These are phyloP conservation scores for Saccopteryx leptura DNA, from an alignment of 2,113 vertebrate genomes.

Conservation along the genomic window DNA sequence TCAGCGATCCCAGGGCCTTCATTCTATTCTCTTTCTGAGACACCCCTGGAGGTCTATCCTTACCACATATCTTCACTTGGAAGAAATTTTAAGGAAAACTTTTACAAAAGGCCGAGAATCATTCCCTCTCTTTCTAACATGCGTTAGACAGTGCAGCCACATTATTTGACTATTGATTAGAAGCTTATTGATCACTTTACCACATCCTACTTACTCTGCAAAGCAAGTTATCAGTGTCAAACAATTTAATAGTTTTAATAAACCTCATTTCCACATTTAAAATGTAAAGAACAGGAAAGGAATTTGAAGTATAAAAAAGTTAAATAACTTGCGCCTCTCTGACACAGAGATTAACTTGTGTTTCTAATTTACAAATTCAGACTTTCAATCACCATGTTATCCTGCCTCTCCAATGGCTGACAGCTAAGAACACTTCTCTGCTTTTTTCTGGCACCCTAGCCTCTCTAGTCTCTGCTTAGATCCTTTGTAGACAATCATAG, in stretches of 20 bases:
- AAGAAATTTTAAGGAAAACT: neutral
- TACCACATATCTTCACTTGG: neutral
- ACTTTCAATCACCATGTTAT: neutral
- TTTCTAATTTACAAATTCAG: neutral
- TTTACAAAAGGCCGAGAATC: neutral
- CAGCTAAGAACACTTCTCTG: neutral
- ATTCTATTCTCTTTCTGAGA: neutral
- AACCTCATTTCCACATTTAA: neutral
- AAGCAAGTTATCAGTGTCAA: constrained; percentile 1
- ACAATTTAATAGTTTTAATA: neutral
- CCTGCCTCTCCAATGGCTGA: neutral
- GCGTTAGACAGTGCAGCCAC: neutral
- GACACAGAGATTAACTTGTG: neutral
- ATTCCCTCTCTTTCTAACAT: neutral
- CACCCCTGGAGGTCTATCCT: neutral
- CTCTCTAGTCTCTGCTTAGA: neutral
- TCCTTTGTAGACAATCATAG: neutral
- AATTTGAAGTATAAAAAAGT: neutral
- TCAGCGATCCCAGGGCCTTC: neutral
- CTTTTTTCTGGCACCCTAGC: neutral
- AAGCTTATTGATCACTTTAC: neutral
- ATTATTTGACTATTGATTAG: neutral
- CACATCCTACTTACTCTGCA: neutral
- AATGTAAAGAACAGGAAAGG: neutral
- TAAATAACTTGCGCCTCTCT: neutral